Conservation (phyloP, 1,140 invertebrate species). For the Pseudobourletiella spinata region DNA sequence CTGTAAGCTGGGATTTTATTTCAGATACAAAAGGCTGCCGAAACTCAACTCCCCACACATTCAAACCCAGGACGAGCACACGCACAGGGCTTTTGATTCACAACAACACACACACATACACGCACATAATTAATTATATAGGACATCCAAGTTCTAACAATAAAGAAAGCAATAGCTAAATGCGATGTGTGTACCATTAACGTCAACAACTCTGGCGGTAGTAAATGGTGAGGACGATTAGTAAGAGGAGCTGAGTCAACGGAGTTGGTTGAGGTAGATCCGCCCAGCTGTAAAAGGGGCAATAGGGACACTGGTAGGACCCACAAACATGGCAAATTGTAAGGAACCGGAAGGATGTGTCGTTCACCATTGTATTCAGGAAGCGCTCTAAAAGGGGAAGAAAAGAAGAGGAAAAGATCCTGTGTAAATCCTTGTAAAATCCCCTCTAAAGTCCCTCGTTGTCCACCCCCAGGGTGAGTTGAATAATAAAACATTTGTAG, state of each 20-base stretch:
- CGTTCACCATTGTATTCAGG: conserved; percentile 49
- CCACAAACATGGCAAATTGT: conserved; percentile 90
- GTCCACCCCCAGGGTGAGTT: too few relatives aligned
- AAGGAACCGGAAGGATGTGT: conserved; percentile 47
- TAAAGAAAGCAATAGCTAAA: too few relatives aligned
- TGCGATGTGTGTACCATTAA: too few relatives aligned
- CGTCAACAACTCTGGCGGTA: not conserved
- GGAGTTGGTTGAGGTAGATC: not conserved
- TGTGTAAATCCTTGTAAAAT: not conserved
- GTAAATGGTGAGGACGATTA: not conserved
- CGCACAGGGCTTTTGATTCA: too few relatives aligned
- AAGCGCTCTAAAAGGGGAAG: conserved; percentile 47
- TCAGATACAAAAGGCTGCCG: too few relatives aligned
- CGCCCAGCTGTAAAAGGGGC: conserved; percentile 62
- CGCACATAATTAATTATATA: too few relatives aligned
- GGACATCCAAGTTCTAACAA: too few relatives aligned
- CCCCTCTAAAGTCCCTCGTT: not conserved
- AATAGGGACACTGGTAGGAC: conserved; percentile 95
- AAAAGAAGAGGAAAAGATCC: conserved; percentile 1
- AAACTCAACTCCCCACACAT: too few relatives aligned
- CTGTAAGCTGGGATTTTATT: too few relatives aligned
- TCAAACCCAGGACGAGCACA: too few relatives aligned
- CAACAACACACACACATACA: too few relatives aligned
- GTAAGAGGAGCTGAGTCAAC: not conserved
- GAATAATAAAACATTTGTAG: not conserved